Conservation (phyloP, 2,113 vertebrate genomes). For the Hippocampus barbouri region DNA sequence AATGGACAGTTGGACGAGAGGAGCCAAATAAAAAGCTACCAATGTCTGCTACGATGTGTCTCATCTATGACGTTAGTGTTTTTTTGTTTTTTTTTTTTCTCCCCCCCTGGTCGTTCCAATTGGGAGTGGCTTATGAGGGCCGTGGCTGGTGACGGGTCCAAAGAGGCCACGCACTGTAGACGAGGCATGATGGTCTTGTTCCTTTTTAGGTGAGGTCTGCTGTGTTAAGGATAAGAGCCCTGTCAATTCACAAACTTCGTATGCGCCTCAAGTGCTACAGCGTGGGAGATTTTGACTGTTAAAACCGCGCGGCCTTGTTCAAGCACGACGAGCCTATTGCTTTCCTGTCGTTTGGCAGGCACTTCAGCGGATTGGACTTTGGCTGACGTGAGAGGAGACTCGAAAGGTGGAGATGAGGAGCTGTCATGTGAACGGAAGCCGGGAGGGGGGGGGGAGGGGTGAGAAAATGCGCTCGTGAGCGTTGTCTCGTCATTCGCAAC, state of each 20-base stretch:
- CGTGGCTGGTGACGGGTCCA: constrained; percentile 48
- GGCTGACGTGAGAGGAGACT: constrained; percentile 45
- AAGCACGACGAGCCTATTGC: constrained; percentile 48
- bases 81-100: not conserved
- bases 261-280: constrained; percentile 17
- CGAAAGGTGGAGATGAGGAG: constrained; percentile 11
- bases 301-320: not conserved
- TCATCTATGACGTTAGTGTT: not conserved
- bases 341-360: constrained; percentile 61
- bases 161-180: constrained; percentile 60
- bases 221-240: constrained; percentile 56
- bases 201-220: constrained; percentile 53
- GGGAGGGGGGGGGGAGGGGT: not conserved
- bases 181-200: constrained; percentile 69
- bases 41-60: not conserved
- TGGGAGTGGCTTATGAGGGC: constrained; percentile 4
- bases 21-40: not conserved
- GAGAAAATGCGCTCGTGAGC: constrained; percentile 49
- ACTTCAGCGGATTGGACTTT: constrained; percentile 65
- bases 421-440: constrained; percentile 42
- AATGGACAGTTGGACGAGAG: not conserved
- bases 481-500: constrained; percentile 28
- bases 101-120: constrained; percentile 9
- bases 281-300: not conserved
- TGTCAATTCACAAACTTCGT: constrained; percentile 37